Conservation (phyloP, 1,140 invertebrate species). For the Kradibia gibbosae region DNA sequence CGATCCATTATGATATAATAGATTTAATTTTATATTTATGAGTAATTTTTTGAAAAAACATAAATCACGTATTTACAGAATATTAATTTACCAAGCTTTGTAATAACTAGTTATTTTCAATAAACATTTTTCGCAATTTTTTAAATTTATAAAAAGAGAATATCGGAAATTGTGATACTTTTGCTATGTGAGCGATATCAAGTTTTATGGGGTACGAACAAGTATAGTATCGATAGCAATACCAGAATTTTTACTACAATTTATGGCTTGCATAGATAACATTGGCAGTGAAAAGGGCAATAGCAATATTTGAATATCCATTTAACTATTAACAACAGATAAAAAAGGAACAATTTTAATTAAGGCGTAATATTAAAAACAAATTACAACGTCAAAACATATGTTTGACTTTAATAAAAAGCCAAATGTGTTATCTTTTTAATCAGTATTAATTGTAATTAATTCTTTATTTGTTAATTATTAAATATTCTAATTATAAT, state of each 20-base stretch:
- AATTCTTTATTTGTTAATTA: too few relatives aligned
- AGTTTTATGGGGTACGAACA: background rate
- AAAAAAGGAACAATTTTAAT: background rate
- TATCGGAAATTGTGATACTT: background rate
- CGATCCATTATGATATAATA: too few relatives aligned
- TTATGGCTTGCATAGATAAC: slow-evolving; percentile 4
- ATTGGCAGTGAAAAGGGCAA: background rate
- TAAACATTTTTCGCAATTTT: slow-evolving; percentile 6
- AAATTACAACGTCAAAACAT: background rate
- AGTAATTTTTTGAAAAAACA: background rate
- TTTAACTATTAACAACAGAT: slow-evolving; percentile 15
- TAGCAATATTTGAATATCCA: background rate
- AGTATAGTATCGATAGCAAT: background rate
- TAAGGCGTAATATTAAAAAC: background rate
- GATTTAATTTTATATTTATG: too few relatives aligned
- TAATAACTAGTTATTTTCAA: background rate
- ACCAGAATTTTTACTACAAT: background rate
- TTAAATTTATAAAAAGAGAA: background rate
- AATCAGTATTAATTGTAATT: too few relatives aligned
- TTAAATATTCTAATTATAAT: too few relatives aligned
- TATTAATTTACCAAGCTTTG: background rate
- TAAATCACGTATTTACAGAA: background rate
- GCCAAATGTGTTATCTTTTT: too few relatives aligned
- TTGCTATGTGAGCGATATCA: background rate
- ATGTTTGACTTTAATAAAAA: too few relatives aligned